Base-by-base conservation (phyloP, 2,888 invertebrate species). In the Chloroclysta siterata region DNA sequence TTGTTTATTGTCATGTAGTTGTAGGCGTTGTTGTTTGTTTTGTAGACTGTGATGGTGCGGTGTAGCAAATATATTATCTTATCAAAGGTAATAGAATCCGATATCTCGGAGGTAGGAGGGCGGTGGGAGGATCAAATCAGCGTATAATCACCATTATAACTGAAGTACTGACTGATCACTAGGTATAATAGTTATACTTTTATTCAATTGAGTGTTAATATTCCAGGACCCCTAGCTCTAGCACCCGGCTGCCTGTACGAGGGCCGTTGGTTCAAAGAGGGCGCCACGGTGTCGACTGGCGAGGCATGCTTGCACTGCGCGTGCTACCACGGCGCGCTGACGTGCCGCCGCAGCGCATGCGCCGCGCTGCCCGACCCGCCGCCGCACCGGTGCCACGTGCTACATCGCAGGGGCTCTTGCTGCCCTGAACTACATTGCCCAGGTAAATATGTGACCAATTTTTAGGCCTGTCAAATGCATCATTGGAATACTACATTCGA, bases 261-360 rank as follows among this genome's bases (percentile, higher is more conserved):
- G 75, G 96, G 95, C 33, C 94, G 94, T 60, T 94, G 94, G 87
- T 95, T 95, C 85, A 93, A 93, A 8, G 95, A 95, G 76, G 96
- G 96, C 42, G 88, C 94, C 46, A 86, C 94, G 64, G 96, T 97
- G 72, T 84, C 90, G 65, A 96, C 96, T 60, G 93, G 94, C 59
- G 96, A 97, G 84, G 95, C 96, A 33, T 98, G 97, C 81, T 91
- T 97, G 62, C 95, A 94, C 74, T 97, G 97, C 87, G 94, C 94
- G 70, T 97, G 97, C 87, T 93, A 89, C 51, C 94, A 94, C 56
- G 96, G 96, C 67, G 95, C 96, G 48, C 91, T 97, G 56, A 93
- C 96, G 33, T 98, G 97, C 85, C 95, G 96, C 56, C 93, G 97
- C 65, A 94, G 96, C 69, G 95, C 97, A 10, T 97, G 97, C 82